Conservation (phyloP, 2,888 invertebrate species). For the Mechanitis mazaeus region DNA sequence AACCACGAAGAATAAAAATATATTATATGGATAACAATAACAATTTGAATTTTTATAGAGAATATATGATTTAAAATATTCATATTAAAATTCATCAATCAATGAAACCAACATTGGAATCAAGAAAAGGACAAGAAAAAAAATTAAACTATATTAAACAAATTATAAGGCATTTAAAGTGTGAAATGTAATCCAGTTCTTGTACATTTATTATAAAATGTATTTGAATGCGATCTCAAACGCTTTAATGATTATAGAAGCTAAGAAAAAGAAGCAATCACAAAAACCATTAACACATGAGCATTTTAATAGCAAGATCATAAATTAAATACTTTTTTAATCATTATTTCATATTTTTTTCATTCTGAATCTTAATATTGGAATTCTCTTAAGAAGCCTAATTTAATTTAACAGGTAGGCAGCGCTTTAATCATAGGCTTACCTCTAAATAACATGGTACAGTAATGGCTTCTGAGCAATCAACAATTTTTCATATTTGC, state of each 20-base stretch:
- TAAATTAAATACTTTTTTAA: constrained; percentile 60
- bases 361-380: constrained; percentile 47
- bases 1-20: too few relatives aligned
- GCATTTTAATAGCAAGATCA: constrained; percentile 58
- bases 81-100: too few relatives aligned
- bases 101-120: too few relatives aligned
- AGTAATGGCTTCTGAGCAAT: constrained; percentile 71
- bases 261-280: constrained; percentile 37
- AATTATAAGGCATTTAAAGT: too few relatives aligned
- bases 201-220: constrained; percentile 9
- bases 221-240: constrained; percentile 24
- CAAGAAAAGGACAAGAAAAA: too few relatives aligned
- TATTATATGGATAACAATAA: background rate
- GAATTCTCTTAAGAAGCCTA: constrained; percentile 71
- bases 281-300: constrained; percentile 65
- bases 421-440: constrained; percentile 73
- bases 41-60: background rate
- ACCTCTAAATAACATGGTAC: constrained; percentile 68
- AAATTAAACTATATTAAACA: too few relatives aligned
- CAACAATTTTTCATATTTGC: constrained; percentile 74
- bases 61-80: too few relatives aligned
- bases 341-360: constrained; percentile 49
- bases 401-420: constrained; percentile 77
- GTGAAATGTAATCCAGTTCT: background rate
- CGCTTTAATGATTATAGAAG: constrained; percentile 28